Conservation (phyloP, 2,113 vertebrate genomes). For the Clupea harengus region DNA sequence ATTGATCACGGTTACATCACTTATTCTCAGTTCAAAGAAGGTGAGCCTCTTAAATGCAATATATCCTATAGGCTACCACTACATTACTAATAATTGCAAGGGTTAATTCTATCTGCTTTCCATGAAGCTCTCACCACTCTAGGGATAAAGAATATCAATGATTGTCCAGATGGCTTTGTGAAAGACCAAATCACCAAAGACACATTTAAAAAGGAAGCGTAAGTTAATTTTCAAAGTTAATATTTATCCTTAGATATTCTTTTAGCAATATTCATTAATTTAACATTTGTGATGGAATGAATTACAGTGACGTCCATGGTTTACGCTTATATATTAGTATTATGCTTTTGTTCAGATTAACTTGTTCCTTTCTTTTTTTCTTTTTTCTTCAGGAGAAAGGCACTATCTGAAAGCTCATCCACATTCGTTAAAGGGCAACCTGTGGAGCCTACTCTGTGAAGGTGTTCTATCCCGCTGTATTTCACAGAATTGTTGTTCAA, state of each 20-base stretch:
- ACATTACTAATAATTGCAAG: not conserved
- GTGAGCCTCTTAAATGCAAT: constrained; percentile 47
- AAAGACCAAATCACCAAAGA: constrained; percentile 65
- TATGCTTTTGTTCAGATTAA: no score
- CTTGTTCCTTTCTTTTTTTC: not conserved
- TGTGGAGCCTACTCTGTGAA: no score
- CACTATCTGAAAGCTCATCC: constrained; percentile 58
- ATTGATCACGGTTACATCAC: constrained; percentile 57
- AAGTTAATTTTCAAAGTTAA: constrained; percentile 46
- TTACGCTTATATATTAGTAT: no score
- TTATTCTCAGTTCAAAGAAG: constrained; percentile 66
- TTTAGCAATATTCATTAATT: no score
- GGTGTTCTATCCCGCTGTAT: not conserved
- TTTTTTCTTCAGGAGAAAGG: constrained; percentile 55
- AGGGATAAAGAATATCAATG: constrained; percentile 63
- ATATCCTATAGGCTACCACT: not conserved
- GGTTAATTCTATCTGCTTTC: not conserved
- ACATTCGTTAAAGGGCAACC: constrained; percentile 42
- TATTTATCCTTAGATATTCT: no score
- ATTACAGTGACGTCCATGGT: no score
- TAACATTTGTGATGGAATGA: no score
- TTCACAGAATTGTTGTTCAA: not conserved
- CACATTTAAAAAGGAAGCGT: constrained; percentile 70
- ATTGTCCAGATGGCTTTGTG: constrained; percentile 59
- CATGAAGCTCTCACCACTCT: constrained; percentile 65